Conservation (phyloP, 2,888 invertebrate species). For the Stenodera caucasica region DNA sequence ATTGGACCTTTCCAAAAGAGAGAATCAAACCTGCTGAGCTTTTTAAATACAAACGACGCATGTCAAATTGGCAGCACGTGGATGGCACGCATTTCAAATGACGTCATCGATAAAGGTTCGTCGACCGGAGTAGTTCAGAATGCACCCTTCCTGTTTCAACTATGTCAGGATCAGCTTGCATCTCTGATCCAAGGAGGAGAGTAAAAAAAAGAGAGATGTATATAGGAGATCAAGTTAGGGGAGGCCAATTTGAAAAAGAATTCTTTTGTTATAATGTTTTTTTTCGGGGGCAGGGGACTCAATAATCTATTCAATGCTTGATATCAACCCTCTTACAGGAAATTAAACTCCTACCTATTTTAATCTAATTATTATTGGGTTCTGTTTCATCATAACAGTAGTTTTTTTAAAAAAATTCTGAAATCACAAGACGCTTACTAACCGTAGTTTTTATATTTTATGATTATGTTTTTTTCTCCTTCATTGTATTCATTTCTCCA, state of each 20-base stretch:
- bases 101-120: slow-evolving; percentile 27
- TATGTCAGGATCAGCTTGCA: slow-evolving; percentile 21
- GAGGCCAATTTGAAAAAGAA: not conserved
- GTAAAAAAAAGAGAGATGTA: not conserved
- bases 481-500: not conserved
- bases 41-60: slow-evolving; percentile 9
- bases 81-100: slow-evolving; percentile 25
- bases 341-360: not conserved
- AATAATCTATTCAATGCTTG: not conserved
- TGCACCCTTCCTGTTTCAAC: slow-evolving; percentile 19
- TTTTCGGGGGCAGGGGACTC: too few relatives aligned
- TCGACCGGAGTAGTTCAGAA: slow-evolving; percentile 19
- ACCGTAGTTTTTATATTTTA: not conserved
- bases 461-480: not conserved
- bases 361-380: not conserved
- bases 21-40: slow-evolving; percentile 2
- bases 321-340: not conserved
- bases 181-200: not conserved
- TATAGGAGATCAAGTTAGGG: not conserved
- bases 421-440: not conserved
- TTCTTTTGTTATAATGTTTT: not conserved
- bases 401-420: too few relatives aligned
- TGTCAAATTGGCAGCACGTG: slow-evolving; percentile 20
- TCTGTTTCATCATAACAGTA: not conserved
- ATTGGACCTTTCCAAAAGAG: not conserved